phyloP scores from a whole-genome alignment of 2,888 invertebrate genomes.

The Dolomedes plantarius region DNA sequence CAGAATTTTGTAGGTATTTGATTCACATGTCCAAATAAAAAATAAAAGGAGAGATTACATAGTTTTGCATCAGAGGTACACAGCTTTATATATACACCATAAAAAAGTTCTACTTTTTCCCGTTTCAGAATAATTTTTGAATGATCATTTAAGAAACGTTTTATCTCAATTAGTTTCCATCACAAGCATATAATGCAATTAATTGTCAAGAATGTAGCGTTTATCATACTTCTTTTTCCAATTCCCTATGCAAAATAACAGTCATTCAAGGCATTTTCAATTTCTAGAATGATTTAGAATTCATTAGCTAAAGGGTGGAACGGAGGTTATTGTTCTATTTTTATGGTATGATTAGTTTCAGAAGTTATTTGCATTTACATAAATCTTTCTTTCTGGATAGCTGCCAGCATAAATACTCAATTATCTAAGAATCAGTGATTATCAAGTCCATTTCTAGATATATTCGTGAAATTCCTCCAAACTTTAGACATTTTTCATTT shows the following conservation, averaged over 20 bases:
- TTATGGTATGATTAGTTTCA: background rate
- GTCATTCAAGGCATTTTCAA: background rate
- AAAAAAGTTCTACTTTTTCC: too few species aligned
- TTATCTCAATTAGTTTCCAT: too few species aligned
- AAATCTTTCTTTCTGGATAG: background rate
- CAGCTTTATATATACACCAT: too few species aligned
- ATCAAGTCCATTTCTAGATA: background rate
- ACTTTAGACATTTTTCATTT: background rate
- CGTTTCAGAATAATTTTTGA: too few species aligned
- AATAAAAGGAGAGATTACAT: too few species aligned
- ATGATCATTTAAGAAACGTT: too few species aligned
- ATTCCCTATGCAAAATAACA: background rate
- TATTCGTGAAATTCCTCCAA: background rate
- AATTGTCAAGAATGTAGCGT: too few species aligned
- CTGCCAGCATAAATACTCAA: background rate
- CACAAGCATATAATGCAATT: too few species aligned
- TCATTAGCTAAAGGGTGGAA: conserved; percentile 9
- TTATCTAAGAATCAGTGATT: background rate
- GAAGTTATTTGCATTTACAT: background rate
- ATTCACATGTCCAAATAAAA: too few species aligned
- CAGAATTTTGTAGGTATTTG: too few species aligned
- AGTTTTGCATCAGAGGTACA: too few species aligned
- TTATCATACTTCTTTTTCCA: too few species aligned
- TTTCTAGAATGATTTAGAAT: background rate
- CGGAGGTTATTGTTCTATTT: background rate